These are phyloP conservation scores for Aphidoletes aphidimyza DNA, from an alignment of 2,888 invertebrate species.

Conservation along the genomic window DNA sequence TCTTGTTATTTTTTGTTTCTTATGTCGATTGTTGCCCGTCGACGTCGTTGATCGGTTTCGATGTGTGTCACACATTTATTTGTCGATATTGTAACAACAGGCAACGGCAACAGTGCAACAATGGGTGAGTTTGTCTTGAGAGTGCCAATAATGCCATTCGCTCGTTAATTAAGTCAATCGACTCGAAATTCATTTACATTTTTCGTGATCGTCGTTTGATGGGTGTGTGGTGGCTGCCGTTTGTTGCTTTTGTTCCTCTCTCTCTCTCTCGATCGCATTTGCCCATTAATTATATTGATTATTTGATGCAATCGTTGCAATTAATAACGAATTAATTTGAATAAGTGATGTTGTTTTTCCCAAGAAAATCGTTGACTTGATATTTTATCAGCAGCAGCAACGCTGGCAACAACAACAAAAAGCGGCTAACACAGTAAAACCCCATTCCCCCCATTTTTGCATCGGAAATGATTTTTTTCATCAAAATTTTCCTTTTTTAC, in stretches of 20 bases:
- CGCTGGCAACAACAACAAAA: too few species aligned
- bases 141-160: background rate
- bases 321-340: constrained; percentile 34
- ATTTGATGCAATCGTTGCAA: constrained; percentile 39
- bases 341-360: background rate
- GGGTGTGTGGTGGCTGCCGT: too few species aligned
- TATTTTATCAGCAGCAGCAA: background rate
- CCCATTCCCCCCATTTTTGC: too few species aligned
- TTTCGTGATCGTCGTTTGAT: constrained; percentile 37
- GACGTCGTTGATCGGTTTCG: too few species aligned
- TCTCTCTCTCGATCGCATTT: background rate
- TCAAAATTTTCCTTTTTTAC: too few species aligned
- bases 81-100: too few species aligned
- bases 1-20: background rate
- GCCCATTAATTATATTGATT: constrained; percentile 16
- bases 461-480: too few species aligned
- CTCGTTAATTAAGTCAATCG: constrained; percentile 20
- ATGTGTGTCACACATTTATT: background rate
- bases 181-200: constrained; percentile 21
- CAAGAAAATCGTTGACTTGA: background rate
- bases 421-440: too few species aligned
- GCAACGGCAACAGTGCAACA: too few species aligned
- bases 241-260: background rate
- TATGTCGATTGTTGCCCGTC: too few species aligned
- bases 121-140: too few species aligned